A percentile compares a stretch with the other conserved stretches of the same genome.
Evolutionary conservation across 2,888 invertebrate genomes (phyloP).

Genomic region (Euzophera pinguis): DNA sequence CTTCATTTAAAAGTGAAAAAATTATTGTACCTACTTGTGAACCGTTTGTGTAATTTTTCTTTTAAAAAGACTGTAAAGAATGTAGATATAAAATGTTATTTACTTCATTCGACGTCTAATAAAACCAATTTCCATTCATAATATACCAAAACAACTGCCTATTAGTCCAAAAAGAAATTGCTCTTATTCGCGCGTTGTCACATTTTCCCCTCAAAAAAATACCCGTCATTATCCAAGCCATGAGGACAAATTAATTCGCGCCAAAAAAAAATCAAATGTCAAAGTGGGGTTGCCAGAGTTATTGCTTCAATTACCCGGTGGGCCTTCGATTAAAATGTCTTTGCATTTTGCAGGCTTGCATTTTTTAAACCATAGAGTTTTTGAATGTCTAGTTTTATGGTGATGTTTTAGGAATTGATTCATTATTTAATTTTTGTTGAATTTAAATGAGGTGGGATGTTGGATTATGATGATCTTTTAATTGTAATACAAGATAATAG

Average conservation of each 20-base stretch:
- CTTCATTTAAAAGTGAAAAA: no score
- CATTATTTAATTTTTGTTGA: not conserved
- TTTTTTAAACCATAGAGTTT: slow-evolving; percentile 35
- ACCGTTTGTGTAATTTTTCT: no score
- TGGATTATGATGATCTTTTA: no score
- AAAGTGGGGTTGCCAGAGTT: slow-evolving; percentile 74
- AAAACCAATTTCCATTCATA: slow-evolving; percentile 7
- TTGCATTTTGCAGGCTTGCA: slow-evolving; percentile 54
- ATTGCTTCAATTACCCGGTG: slow-evolving; percentile 71
- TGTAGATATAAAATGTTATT: slow-evolving; percentile 3
- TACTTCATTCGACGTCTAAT: slow-evolving; percentile 1
- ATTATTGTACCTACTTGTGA: no score
- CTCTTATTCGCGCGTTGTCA: slow-evolving; percentile 36
- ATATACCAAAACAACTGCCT: slow-evolving; percentile 6
- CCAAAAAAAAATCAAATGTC: slow-evolving; percentile 72
- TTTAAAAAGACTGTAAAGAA: no score
- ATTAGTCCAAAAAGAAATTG: slow-evolving; percentile 20
- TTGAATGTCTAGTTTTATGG: slow-evolving; percentile 43
- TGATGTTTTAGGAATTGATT: slow-evolving; percentile 21
- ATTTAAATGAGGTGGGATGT: no score
- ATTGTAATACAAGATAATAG: no score
- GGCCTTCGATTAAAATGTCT: slow-evolving; percentile 72
- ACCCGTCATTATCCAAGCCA: slow-evolving; percentile 46
- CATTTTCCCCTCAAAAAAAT: slow-evolving; percentile 36
- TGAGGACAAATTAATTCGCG: slow-evolving; percentile 57